phyloP scores from a whole-genome alignment of 1,140 invertebrate genomes.

The Cydia fagiglandana region DNA sequence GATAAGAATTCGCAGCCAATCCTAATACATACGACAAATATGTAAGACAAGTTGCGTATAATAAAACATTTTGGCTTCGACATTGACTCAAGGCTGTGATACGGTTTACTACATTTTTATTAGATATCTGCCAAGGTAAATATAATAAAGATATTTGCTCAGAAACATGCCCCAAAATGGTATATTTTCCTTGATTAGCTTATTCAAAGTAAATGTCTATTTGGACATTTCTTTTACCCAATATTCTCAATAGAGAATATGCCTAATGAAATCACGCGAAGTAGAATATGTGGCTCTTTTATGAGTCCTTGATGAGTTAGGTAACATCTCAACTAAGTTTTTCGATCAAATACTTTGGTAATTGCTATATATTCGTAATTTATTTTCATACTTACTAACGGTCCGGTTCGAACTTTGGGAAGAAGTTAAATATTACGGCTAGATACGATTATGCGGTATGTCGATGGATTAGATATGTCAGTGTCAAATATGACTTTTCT shows the following conservation, averaged over 20 bases:
- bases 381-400: no score
- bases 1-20: no score
- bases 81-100: background rate
- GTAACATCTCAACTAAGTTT: background rate
- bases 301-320: background rate
- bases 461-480: no score
- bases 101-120: background rate
- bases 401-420: no score
- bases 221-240: background rate
- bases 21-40: background rate
- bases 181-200: slow-evolving; percentile 4
- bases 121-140: slow-evolving; percentile 7
- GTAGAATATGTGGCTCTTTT: no score
- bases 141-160: slow-evolving; percentile 10
- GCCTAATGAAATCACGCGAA: background rate
- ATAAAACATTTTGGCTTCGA: slow-evolving; percentile 9
- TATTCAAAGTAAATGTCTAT: slow-evolving; percentile 1
- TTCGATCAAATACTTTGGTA: no score
- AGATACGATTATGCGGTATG: no score
- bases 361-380: no score
- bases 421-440: no score
- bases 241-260: background rate
- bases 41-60: background rate
- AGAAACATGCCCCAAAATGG: background rate
- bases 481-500: no score